Evolutionary conservation across 2,888 invertebrate species (phyloP).

Genomic region (Dascillus cervinus): DNA sequence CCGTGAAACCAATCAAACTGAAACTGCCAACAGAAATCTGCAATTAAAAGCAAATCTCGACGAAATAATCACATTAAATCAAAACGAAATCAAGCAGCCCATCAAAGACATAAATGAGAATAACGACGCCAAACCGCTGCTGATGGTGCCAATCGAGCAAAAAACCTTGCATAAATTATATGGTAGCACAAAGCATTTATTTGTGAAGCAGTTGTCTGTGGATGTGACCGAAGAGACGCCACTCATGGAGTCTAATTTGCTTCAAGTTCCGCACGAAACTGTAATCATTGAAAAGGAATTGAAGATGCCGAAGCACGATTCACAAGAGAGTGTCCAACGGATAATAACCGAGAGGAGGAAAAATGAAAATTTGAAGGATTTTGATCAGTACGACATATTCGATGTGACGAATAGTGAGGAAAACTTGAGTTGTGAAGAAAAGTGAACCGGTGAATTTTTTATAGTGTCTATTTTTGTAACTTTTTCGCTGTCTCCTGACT

Average conservation of each 20-base stretch:
- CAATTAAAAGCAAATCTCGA: slow-evolving; percentile 28
- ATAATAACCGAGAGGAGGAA: slow-evolving; percentile 55
- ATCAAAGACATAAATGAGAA: slow-evolving; percentile 30
- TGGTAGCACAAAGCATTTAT: slow-evolving; percentile 50
- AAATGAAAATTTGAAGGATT: slow-evolving; percentile 42
- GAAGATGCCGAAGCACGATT: slow-evolving; percentile 33
- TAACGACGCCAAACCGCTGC: slow-evolving; percentile 24
- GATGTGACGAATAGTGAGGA: slow-evolving; percentile 33
- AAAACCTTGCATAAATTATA: slow-evolving; percentile 37
- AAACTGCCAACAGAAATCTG: slow-evolving; percentile 30
- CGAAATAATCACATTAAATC: slow-evolving; percentile 29
- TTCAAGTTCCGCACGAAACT: slow-evolving; percentile 8
- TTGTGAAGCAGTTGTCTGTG: slow-evolving; percentile 47
- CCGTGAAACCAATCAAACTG: slow-evolving; percentile 25
- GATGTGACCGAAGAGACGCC: slow-evolving; percentile 49
- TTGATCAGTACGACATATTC: slow-evolving; percentile 36
- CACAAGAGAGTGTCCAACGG: slow-evolving; percentile 50
- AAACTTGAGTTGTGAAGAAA: slow-evolving; percentile 17
- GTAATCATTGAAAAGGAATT: slow-evolving; percentile 14
- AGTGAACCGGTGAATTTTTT: no score
- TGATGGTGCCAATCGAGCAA: slow-evolving; percentile 31
- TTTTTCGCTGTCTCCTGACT: no score
- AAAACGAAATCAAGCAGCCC: slow-evolving; percentile 24
- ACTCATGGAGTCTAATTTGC: slow-evolving; percentile 23
- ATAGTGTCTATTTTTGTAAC: no score